Percentiles rank a stretch among this genome's conserved stretches.
These are phyloP conservation scores for Epistrophe eligans DNA, from an alignment of 2,888 invertebrate species.

Conservation along the genomic window DNA sequence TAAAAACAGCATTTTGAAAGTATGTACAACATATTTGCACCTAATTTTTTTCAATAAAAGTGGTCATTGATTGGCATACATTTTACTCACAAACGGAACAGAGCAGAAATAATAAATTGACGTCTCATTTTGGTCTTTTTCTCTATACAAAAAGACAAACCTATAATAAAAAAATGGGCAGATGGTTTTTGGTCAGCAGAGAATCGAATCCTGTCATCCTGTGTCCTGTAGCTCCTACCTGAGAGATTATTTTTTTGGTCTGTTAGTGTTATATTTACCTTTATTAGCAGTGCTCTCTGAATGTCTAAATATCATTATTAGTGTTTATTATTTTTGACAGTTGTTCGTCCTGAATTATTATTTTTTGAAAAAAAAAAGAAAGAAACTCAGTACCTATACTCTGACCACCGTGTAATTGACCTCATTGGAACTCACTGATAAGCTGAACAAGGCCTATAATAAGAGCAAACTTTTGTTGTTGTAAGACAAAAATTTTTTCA, in stretches of 20 bases:
- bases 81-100: background rate
- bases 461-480: conserved; percentile 8
- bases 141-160: background rate
- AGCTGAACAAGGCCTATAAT: background rate
- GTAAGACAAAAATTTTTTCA: background rate
- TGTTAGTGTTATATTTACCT: conserved; percentile 63
- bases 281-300: conserved; percentile 53
- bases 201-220: background rate
- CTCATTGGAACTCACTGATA: conserved; percentile 37
- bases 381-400: background rate
- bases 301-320: conserved; percentile 70
- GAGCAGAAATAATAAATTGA: background rate
- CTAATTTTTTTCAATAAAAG: conserved; percentile 18
- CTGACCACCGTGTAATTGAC: conserved; percentile 62
- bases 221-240: background rate
- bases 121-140: conserved; percentile 19
- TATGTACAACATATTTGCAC: background rate
- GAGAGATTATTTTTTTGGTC: conserved; percentile 52
- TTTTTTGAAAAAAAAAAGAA: background rate
- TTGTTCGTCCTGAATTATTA: conserved; percentile 46
- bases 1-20: background rate
- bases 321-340: conserved; percentile 64
- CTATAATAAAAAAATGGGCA: conserved; percentile 1
- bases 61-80: conserved; percentile 26
- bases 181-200: conserved; percentile 45